phyloP scores from a whole-genome alignment of 2,888 invertebrate genomes.

The Arctia plantaginis region DNA sequence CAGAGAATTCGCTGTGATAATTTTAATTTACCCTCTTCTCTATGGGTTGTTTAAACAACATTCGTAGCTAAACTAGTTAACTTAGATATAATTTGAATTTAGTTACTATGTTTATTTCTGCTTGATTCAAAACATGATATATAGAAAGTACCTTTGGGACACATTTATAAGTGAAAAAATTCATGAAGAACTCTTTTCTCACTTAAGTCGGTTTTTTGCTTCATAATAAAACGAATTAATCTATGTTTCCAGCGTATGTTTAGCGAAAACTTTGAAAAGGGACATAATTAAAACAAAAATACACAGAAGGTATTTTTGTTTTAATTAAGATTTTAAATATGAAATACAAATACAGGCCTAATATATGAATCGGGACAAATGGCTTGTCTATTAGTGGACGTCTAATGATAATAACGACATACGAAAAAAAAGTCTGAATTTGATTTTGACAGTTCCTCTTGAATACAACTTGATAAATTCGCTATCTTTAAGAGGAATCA shows the following conservation, averaged over 20 bases:
- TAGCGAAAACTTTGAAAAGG: not conserved
- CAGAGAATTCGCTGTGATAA: slow-evolving; percentile 24
- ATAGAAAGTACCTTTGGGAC: not conserved
- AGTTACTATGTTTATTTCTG: not conserved
- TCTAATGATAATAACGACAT: not conserved
- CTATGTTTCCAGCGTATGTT: not conserved
- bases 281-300: not conserved
- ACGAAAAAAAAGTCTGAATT: not conserved
- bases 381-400: not conserved
- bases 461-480: slow-evolving; percentile 22
- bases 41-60: slow-evolving; percentile 15
- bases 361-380: not conserved
- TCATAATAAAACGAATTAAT: not conserved
- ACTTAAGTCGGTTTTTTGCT: not conserved
- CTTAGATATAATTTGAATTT: not conserved
- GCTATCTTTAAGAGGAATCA: slow-evolving; percentile 45
- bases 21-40: slow-evolving; percentile 37
- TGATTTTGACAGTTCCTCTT: slow-evolving; percentile 1
- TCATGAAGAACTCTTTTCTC: no score
- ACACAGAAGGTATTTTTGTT: no score
- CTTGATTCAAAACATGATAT: not conserved
- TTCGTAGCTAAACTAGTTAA: slow-evolving; percentile 1
- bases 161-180: not conserved
- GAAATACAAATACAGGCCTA: no score
- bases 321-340: not conserved